A percentile compares a stretch with the other conserved stretches of the same genome.
Conservation (phyloP, 2,797 vertebrate genomes). For the Arnoldichthys spilopterus region DNA sequence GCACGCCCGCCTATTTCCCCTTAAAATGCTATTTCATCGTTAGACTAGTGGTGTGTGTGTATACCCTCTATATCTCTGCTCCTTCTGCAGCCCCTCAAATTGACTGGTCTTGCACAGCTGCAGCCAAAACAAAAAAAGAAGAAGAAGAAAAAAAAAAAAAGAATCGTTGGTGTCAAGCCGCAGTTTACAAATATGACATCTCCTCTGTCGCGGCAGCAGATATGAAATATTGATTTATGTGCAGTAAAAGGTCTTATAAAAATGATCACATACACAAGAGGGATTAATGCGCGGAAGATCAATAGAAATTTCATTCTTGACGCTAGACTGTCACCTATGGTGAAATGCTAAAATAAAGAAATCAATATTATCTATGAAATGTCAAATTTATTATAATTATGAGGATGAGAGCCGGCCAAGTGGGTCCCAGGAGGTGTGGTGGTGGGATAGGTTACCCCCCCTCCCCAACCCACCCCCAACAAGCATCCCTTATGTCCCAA, state of each 20-base stretch:
- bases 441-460: constrained; percentile 93
- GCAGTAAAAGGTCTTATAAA: constrained; percentile 99
- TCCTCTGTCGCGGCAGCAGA: constrained; percentile 99
- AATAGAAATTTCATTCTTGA: constrained; percentile 99
- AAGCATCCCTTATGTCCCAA: constrained; percentile 98
- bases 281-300: constrained; percentile 99
- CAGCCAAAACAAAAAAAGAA: constrained; percentile 83
- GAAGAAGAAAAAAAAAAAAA: constrained; percentile 80
- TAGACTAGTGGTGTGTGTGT: constrained; percentile 66
- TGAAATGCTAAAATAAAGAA: constrained; percentile 99
- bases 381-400: constrained; percentile 99
- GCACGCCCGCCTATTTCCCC: constrained; percentile 72
- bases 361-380: constrained; percentile 99
- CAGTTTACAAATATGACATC: constrained; percentile 99
- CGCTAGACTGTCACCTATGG: constrained; percentile 99
- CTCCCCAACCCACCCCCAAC: constrained; percentile 71
- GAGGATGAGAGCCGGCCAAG: constrained; percentile 99
- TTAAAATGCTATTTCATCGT: constrained; percentile 76
- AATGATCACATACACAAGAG: constrained; percentile 99
- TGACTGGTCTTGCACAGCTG: constrained; percentile 99
- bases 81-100: constrained; percentile 91
- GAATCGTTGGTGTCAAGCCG: constrained; percentile 99
- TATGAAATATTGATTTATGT: constrained; percentile 99
- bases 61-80: constrained; percentile 47
- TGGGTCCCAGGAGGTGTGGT: constrained; percentile 93